phyloP scores from a whole-genome alignment of 1,140 invertebrate species.

The Hyles euphorbiae region DNA sequence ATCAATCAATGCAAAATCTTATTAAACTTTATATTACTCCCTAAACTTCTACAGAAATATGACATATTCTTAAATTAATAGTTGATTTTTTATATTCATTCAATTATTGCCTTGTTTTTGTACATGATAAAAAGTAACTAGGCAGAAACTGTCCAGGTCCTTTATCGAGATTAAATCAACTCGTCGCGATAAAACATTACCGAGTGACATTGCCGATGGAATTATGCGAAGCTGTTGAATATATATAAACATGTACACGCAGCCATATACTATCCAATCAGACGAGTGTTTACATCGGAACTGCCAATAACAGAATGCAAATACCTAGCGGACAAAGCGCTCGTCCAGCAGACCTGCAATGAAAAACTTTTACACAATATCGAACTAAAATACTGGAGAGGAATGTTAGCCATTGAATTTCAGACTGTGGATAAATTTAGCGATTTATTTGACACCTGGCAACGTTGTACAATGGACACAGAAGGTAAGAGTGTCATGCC shows the following conservation, averaged over 20 bases:
- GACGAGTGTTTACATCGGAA: constrained; percentile 62
- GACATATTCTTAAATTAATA: too few relatives aligned
- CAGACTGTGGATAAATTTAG: constrained; percentile 22
- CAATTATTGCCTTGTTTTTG: too few relatives aligned
- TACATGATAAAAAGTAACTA: too few relatives aligned
- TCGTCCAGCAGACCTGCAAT: constrained; percentile 24
- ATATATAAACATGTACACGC: constrained; percentile 4
- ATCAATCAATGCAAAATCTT: too few relatives aligned
- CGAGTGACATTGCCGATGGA: neutral
- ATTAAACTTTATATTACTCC: too few relatives aligned
- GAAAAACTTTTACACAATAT: constrained; percentile 54
- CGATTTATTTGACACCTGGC: too few relatives aligned
- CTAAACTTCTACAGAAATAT: too few relatives aligned
- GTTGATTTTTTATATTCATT: too few relatives aligned
- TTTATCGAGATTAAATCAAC: too few relatives aligned
- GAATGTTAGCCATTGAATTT: constrained; percentile 40
- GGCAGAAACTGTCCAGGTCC: too few relatives aligned
- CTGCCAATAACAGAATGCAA: constrained; percentile 70
- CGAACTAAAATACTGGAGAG: constrained; percentile 36
- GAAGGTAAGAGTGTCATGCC: constrained; percentile 6
- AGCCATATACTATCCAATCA: constrained; percentile 50
- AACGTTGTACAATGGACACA: neutral
- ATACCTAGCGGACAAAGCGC: constrained; percentile 49
- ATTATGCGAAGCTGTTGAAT: constrained; percentile 1
- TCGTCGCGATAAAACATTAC: too few relatives aligned